phyloP scores from a whole-genome alignment of 92 coral and sea anemone genomes.

The Blastomussa wellsi region DNA sequence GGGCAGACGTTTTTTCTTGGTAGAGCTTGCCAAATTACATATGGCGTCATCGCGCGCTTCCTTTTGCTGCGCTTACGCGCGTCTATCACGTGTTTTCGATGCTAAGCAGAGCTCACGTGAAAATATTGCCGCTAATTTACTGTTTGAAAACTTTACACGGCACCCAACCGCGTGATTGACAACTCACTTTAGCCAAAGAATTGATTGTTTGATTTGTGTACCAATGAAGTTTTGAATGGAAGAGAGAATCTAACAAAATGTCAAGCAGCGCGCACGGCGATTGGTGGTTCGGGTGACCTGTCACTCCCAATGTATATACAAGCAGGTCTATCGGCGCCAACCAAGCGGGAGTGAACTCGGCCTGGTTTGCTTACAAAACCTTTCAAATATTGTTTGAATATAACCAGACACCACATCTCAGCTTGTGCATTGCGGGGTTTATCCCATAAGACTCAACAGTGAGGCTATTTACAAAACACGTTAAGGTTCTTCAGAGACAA shows the following conservation, averaged over 20 bases:
- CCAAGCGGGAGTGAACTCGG: constrained; percentile 80
- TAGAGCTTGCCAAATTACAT: background rate
- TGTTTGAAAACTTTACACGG: constrained; percentile 58
- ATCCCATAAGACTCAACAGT: constrained; percentile 63
- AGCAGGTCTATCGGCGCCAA: constrained; percentile 91
- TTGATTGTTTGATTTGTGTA: constrained; percentile 90
- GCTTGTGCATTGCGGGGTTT: constrained; percentile 72
- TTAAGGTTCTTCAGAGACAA: constrained; percentile 44
- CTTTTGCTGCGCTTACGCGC: background rate
- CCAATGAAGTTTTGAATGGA: constrained; percentile 84
- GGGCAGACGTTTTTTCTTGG: constrained; percentile 15
- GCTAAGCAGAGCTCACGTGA: constrained; percentile 48
- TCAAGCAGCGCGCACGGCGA: constrained; percentile 63
- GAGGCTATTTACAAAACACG: constrained; percentile 72
- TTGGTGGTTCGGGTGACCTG: constrained; percentile 84
- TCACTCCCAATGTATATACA: constrained; percentile 66
- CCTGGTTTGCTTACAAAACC: constrained; percentile 90
- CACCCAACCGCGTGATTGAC: constrained; percentile 82
- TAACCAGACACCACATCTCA: constrained; percentile 86
- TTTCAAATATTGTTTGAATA: constrained; percentile 88
- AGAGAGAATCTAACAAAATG: constrained; percentile 77
- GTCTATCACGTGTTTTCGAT: constrained; percentile 28
- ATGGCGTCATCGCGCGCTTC: background rate
- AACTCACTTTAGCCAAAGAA: constrained; percentile 69
- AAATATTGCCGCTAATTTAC: constrained; percentile 32